Percentiles rank a stretch among this genome's conserved stretches.
phyloP scores from a whole-genome alignment of 1,140 invertebrate genomes.

The Ips typographus region DNA sequence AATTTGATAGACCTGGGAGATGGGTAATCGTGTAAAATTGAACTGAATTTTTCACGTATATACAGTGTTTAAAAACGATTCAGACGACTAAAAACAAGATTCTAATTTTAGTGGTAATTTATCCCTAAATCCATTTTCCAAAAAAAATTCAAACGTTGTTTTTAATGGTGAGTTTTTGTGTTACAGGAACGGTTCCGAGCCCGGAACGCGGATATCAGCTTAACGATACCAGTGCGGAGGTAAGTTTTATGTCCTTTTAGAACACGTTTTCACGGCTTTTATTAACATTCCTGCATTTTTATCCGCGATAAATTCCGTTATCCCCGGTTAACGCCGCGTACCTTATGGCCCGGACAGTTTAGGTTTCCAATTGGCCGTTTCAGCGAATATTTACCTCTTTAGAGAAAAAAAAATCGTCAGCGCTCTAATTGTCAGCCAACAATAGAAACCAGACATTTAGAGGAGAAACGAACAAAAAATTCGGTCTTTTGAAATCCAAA shows the following conservation, averaged over 20 bases:
- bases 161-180: constrained; percentile 24
- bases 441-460: too few species aligned
- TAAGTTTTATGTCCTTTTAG: constrained; percentile 24
- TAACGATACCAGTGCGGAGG: constrained; percentile 31
- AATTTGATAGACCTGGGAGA: too few species aligned
- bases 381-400: too few species aligned
- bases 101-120: constrained; percentile 16
- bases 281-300: constrained; percentile 33
- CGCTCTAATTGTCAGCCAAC: neutral
- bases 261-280: constrained; percentile 16
- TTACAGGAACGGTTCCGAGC: constrained; percentile 20
- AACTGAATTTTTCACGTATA: too few species aligned
- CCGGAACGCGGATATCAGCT: constrained; percentile 31
- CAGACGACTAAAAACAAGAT: neutral
- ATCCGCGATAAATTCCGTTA: constrained; percentile 10
- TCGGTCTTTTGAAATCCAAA: too few species aligned
- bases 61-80: too few species aligned
- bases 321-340: too few species aligned
- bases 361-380: too few species aligned
- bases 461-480: too few species aligned
- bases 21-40: too few species aligned
- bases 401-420: neutral
- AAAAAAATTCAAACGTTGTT: constrained; percentile 18
- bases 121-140: constrained; percentile 7
- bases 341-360: too few species aligned